Percentiles rank a stretch among this genome's conserved stretches.
These are phyloP conservation scores for Drosophila funebris DNA, from an alignment of 1,140 invertebrate species.

Conservation along the genomic window DNA sequence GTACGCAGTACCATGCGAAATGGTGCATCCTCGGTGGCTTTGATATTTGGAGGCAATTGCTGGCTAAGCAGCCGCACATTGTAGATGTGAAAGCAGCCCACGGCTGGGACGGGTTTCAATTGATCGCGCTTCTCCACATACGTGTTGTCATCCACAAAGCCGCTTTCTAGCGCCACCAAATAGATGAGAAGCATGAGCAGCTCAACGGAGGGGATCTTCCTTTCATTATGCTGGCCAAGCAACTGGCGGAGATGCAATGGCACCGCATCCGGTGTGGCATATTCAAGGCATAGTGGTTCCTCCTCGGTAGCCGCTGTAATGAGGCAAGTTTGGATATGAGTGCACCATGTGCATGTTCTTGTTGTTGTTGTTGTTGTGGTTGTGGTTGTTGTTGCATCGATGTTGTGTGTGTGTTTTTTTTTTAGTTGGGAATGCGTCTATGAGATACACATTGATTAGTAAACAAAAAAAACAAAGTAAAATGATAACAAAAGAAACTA, in stretches of 20 bases:
- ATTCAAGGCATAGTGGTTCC: slow-evolving; percentile 56
- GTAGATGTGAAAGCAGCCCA: slow-evolving; percentile 57
- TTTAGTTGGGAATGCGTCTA: slow-evolving; percentile 18
- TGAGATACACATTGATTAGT: slow-evolving; percentile 40
- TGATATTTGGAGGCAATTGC: not conserved
- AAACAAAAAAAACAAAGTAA: slow-evolving; percentile 6
- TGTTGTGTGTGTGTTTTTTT: slow-evolving; percentile 14
- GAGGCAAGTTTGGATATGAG: slow-evolving; percentile 27
- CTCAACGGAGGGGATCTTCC: slow-evolving; percentile 17
- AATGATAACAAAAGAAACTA: slow-evolving; percentile 8
- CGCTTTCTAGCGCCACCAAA: slow-evolving; percentile 62
- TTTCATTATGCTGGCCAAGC: slow-evolving; percentile 26
- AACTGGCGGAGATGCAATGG: slow-evolving; percentile 59
- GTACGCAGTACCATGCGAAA: slow-evolving; percentile 49
- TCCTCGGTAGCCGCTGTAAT: slow-evolving; percentile 47
- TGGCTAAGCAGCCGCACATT: slow-evolving; percentile 62
- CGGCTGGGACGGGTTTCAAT: slow-evolving; percentile 46
- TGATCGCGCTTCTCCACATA: slow-evolving; percentile 34
- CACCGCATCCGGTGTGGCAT: slow-evolving; percentile 42
- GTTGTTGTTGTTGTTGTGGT: slow-evolving; percentile 11
- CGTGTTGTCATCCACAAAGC: slow-evolving; percentile 49
- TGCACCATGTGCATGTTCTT: slow-evolving; percentile 2
- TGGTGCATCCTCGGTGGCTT: slow-evolving; percentile 26
- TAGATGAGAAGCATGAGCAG: slow-evolving; percentile 56
- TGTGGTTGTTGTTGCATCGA: slow-evolving; percentile 17